Conservation (phyloP, 2,797 vertebrate genomes). For the Sebastes aleutianus region DNA sequence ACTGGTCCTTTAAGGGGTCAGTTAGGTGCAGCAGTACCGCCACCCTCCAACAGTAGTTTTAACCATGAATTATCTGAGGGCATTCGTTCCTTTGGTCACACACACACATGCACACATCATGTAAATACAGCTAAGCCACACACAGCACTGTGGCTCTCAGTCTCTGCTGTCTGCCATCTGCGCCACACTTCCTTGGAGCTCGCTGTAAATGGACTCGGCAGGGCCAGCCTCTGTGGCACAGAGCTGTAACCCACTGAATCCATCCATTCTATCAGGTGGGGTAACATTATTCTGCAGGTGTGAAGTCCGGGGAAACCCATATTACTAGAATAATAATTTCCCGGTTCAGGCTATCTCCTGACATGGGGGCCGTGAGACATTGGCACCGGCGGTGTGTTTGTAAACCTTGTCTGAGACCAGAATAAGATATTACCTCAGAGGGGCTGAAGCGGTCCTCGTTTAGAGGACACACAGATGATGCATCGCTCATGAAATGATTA, state of each 20-base stretch:
- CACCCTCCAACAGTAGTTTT: background rate
- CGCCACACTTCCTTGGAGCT: background rate
- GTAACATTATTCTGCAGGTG: conserved; percentile 46
- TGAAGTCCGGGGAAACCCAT: conserved; percentile 38
- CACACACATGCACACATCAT: background rate
- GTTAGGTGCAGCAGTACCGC: background rate
- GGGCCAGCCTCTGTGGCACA: background rate
- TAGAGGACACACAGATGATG: conserved; percentile 72
- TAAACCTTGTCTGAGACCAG: conserved; percentile 60
- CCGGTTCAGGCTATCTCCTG: conserved; percentile 34
- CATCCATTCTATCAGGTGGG: conserved; percentile 33
- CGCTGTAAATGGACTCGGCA: conserved; percentile 16
- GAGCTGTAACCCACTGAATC: conserved; percentile 25
- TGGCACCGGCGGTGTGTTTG: conserved; percentile 54
- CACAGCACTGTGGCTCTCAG: background rate
- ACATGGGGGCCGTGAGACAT: conserved; percentile 41
- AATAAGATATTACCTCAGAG: conserved; percentile 71
- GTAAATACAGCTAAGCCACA: background rate
- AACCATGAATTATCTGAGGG: background rate
- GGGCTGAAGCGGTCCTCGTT: conserved; percentile 51
- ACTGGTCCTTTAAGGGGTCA: background rate
- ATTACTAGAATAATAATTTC: conserved; percentile 57
- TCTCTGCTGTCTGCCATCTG: conserved; percentile 8
- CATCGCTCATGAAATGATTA: conserved; percentile 77
- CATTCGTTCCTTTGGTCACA: background rate